Conservation (phyloP, 2,888 invertebrate genomes). For the Chalcosyrphus nemorum region DNA sequence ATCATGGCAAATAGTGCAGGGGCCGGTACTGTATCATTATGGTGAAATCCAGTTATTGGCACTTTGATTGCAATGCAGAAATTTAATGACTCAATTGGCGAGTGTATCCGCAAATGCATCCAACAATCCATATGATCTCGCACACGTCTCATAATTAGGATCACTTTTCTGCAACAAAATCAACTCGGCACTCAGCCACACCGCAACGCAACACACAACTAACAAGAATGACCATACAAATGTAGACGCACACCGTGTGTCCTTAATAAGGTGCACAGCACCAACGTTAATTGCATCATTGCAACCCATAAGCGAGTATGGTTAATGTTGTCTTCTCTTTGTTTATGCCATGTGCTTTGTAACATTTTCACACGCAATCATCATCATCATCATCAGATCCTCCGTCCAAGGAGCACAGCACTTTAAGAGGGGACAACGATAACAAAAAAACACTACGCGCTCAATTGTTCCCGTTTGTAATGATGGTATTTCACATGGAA, state of each 20-base stretch:
- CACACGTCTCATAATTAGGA: conserved; percentile 73
- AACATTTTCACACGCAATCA: conserved; percentile 79
- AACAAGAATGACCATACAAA: conserved; percentile 56
- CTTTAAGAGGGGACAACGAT: conserved; percentile 30
- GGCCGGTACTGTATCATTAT: conserved; percentile 41
- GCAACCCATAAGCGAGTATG: conserved; percentile 10
- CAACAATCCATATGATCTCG: conserved; percentile 38
- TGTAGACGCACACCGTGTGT: conserved; percentile 40
- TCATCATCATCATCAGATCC: no score
- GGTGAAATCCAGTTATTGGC: conserved; percentile 68
- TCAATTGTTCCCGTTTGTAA: conserved; percentile 66
- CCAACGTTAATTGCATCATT: conserved; percentile 68
- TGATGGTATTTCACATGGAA: conserved; percentile 73
- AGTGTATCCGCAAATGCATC: conserved; percentile 7
- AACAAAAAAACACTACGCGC: conserved; percentile 52
- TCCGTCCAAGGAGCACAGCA: neutral
- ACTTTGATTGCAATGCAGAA: conserved; percentile 67
- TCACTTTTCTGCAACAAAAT: conserved; percentile 73
- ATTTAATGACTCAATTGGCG: conserved; percentile 71
- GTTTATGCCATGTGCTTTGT: conserved; percentile 56
- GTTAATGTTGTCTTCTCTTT: conserved; percentile 48
- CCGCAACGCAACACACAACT: conserved; percentile 17
- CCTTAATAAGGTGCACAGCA: conserved; percentile 70
- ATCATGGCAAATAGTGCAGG: neutral
- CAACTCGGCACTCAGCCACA: conserved; percentile 36